Conservation (phyloP, 2,113 vertebrate species). For the Tichodroma muraria region DNA sequence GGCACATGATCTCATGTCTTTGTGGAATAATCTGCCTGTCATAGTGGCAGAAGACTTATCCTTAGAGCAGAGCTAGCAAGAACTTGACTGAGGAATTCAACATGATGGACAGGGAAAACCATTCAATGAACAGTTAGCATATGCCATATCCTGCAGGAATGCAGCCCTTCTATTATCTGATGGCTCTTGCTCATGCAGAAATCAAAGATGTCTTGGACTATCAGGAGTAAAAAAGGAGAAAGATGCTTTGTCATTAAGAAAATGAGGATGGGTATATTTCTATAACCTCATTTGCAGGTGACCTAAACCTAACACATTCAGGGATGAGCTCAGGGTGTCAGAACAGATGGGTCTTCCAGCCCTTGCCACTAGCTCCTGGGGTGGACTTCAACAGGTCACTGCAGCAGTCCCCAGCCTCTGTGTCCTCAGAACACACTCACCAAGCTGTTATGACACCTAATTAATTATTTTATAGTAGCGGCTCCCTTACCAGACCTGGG, state of each 20-base stretch:
- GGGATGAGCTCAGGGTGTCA: background rate
- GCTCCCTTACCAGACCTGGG: background rate
- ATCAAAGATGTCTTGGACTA: background rate
- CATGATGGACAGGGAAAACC: slow-evolving; percentile 49
- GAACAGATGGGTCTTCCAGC: background rate
- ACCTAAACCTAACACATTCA: background rate
- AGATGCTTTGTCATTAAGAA: background rate
- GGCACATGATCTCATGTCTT: background rate
- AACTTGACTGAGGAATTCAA: slow-evolving; percentile 31
- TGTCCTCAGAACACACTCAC: background rate
- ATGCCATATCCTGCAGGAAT: slow-evolving; percentile 52
- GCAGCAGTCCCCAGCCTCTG: background rate
- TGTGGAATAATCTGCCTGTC: slow-evolving; percentile 6
- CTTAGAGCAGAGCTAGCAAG: slow-evolving; percentile 2
- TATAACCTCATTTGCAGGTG: background rate
- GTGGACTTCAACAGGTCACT: background rate
- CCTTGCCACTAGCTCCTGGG: background rate
- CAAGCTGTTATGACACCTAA: background rate
- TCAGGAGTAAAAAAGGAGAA: background rate
- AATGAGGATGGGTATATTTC: background rate
- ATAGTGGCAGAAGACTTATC: background rate
- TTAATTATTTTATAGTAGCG: background rate
- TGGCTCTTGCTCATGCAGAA: background rate
- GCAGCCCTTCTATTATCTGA: background rate
- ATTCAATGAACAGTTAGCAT: slow-evolving; percentile 55